Evolutionary conservation across 1,140 invertebrate genomes (phyloP).

Genomic region (Zaprionus ghesquierei): DNA sequence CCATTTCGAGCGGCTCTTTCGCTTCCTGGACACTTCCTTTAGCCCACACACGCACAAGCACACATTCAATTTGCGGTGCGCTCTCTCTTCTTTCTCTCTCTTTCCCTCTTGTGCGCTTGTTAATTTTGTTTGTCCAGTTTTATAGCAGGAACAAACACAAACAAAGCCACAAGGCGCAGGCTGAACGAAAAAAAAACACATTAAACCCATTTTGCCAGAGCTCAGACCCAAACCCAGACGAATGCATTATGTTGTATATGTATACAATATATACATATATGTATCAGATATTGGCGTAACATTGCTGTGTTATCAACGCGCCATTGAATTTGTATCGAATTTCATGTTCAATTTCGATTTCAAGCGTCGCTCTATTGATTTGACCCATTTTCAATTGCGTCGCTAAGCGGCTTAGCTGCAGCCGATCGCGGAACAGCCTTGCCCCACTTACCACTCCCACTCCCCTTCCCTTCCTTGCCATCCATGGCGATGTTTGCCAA

Average conservation of each 20-base stretch:
- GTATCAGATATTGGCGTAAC: conserved; percentile 11
- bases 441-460: neutral
- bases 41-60: conserved; percentile 16
- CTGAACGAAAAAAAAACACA: neutral
- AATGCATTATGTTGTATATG: neutral
- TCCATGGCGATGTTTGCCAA: neutral
- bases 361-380: conserved; percentile 55
- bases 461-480: neutral
- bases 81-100: neutral
- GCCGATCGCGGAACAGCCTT: conserved; percentile 25
- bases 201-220: conserved; percentile 25
- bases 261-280: neutral
- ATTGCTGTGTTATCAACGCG: conserved; percentile 15
- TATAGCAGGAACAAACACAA: conserved; percentile 73
- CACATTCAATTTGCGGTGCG: neutral
- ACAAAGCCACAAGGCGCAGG: conserved; percentile 24
- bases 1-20: conserved; percentile 29
- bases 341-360: conserved; percentile 66
- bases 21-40: conserved; percentile 53
- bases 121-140: conserved; percentile 65
- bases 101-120: neutral
- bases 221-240: neutral
- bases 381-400: conserved; percentile 56
- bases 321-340: conserved; percentile 63
- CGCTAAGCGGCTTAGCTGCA: conserved; percentile 66